Evolutionary conservation across 1,140 invertebrate species (phyloP), one percentile per base, ranked within the genome.

Genomic region (Drosophila pruinosa): DNA sequence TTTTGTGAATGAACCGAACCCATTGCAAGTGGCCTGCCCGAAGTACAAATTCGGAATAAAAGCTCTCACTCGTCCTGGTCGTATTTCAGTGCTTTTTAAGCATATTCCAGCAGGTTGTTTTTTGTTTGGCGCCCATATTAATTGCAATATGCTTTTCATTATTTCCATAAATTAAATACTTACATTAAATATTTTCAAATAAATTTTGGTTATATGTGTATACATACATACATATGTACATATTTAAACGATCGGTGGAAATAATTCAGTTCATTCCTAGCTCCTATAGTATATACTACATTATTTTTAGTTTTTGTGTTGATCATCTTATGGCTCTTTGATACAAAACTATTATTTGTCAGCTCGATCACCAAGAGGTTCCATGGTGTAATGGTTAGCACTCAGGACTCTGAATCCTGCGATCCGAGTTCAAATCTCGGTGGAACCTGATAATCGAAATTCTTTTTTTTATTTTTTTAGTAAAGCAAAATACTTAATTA

Each of bases 331-430:
- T 14, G 1, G 7, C 26, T 34, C 10, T 3, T 15, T 34, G n/a
- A 22, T 28, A 65, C 21, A 56, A 81, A 73, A 69, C 41, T 48
- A 7, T 1, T 28, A 31, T 56, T 58, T 54, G 8, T 39, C 52
- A 3, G 0, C 0, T 0, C 0, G 0, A 3, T 5, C 0, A 3
- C 15, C 53, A 17, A 8, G 38, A 14, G 89, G 89, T 95, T 94
- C 94, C 94, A 95, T 96, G 95, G 95, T 96, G 95, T 96, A 96
- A 95, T 95, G 95, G 95, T 95, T 94, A 96, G 95, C 95, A 96
- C 95, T 96, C 94, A 95, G 95, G 95, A 96, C 95, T 96, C 93
- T 96, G 95, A 96, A 96, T 96, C 95, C 95, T 95, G 95, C 95
- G 95, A 96, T 95, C 94, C 94, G 94, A 95, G 95, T 95, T 95